phyloP scores from a whole-genome alignment of 2,888 invertebrate species.

The Hydriomena furcata region DNA sequence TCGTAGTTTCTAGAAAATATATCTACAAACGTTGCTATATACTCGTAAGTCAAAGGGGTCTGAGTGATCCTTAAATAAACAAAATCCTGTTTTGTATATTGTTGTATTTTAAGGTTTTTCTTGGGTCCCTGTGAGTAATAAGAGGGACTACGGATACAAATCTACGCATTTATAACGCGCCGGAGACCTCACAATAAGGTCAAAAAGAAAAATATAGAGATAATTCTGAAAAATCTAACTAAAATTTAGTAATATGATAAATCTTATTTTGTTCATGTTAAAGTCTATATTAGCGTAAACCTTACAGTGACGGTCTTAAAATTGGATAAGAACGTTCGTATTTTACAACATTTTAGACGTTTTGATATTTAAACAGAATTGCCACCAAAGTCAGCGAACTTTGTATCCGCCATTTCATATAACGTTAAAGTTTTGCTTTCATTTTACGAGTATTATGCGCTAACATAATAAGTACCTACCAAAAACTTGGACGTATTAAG shows the following conservation, averaged over 20 bases:
- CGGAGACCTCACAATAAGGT: conserved; percentile 10
- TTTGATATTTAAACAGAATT: too few relatives aligned
- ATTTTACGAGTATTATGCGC: too few relatives aligned
- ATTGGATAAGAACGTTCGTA: too few relatives aligned
- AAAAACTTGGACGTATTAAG: too few relatives aligned
- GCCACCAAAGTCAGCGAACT: conserved; percentile 25
- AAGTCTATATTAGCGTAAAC: too few relatives aligned
- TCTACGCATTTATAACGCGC: conserved; percentile 31
- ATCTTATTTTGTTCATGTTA: too few relatives aligned
- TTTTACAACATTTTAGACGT: too few relatives aligned
- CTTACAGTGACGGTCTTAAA: too few relatives aligned
- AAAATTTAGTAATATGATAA: too few relatives aligned
- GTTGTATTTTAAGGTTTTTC: conserved; percentile 25
- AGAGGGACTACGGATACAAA: conserved; percentile 26
- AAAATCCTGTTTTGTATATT: conserved; percentile 20
- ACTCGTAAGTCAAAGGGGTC: not conserved
- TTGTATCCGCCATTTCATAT: conserved; percentile 12
- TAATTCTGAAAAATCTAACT: too few relatives aligned
- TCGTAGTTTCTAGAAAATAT: not conserved
- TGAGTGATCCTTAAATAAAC: conserved; percentile 29
- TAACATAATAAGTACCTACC: too few relatives aligned
- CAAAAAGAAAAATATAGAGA: conserved; percentile 23
- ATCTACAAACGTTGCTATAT: not conserved
- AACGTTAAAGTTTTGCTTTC: conserved; percentile 10
- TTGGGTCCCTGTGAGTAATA: conserved; percentile 31